Percentiles rank a stretch among this genome's conserved stretches.
These are phyloP conservation scores for Parnassius mnemosyne DNA, from an alignment of 2,888 invertebrate species.

Conservation along the genomic window DNA sequence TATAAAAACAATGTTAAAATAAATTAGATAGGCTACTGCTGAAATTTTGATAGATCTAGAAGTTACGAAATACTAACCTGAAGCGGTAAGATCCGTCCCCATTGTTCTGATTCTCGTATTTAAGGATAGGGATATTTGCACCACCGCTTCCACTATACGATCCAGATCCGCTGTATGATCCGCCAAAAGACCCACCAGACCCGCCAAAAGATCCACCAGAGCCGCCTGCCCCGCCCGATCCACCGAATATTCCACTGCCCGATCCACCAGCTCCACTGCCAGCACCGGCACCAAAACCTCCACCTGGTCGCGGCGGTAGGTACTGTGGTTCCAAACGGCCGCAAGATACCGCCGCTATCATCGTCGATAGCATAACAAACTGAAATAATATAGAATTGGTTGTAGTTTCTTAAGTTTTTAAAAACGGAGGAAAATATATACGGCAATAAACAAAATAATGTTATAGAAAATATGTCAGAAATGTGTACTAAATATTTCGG, in stretches of 20 bases:
- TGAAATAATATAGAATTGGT: constrained; percentile 28
- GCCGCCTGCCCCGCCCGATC: constrained; percentile 44
- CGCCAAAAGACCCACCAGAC: constrained; percentile 40
- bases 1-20: too few species aligned
- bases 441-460: too few species aligned
- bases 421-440: too few species aligned
- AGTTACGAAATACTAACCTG: constrained; percentile 62
- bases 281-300: constrained; percentile 36
- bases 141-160: constrained; percentile 42
- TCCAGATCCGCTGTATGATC: constrained; percentile 33
- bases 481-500: too few species aligned
- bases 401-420: too few species aligned
- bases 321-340: constrained; percentile 60
- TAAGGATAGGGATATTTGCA: constrained; percentile 78
- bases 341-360: constrained; percentile 57
- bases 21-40: too few species aligned
- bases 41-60: too few species aligned
- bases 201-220: constrained; percentile 35
- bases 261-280: constrained; percentile 36
- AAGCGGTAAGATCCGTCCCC: constrained; percentile 84
- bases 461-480: too few species aligned
- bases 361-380: constrained; percentile 45
- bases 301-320: constrained; percentile 49
- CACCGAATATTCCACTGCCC: constrained; percentile 37
- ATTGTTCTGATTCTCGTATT: constrained; percentile 83